These are phyloP conservation scores for Taeniopygia guttata DNA, from an alignment of 2,797 vertebrate genomes.

Conservation along the genomic window DNA sequence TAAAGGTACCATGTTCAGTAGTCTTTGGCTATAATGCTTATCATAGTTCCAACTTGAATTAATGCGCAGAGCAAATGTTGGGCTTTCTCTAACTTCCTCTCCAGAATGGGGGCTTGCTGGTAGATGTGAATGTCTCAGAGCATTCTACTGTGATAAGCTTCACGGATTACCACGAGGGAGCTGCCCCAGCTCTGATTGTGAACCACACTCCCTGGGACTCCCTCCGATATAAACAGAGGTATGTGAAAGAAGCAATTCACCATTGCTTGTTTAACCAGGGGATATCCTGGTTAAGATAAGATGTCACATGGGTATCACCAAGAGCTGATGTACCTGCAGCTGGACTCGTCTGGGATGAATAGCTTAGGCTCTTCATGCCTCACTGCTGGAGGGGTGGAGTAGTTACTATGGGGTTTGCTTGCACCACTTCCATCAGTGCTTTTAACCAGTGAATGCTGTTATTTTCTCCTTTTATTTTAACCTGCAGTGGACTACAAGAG, in stretches of 20 bases:
- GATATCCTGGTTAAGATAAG: not conserved
- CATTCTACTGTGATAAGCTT: slow-evolving; percentile 88
- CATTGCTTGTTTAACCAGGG: not conserved
- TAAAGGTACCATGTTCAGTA: not conserved
- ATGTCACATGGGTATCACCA: not conserved
- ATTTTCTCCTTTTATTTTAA: not conserved
- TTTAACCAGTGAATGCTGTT: not conserved
- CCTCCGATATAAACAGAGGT: slow-evolving; percentile 89
- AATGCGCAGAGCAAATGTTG: not conserved
- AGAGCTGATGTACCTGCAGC: not conserved
- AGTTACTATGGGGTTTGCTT: fast-evolving
- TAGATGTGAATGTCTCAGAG: slow-evolving; percentile 86
- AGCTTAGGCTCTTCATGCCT: not conserved
- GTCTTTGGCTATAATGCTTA: not conserved
- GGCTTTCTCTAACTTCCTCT: not conserved
- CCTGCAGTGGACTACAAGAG: slow-evolving; percentile 69
- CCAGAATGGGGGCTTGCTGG: slow-evolving; percentile 87
- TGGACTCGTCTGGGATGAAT: not conserved
- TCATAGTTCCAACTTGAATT: not conserved
- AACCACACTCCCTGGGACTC: slow-evolving; percentile 86
- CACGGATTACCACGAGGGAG: slow-evolving; percentile 89
- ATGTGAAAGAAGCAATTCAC: not conserved
- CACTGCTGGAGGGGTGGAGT: not conserved
- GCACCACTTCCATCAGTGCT: not conserved
- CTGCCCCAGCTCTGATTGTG: slow-evolving; percentile 89